Percentiles rank a stretch among this genome's conserved stretches.
Conservation (phyloP, 1,140 invertebrate genomes). For the Acyrthosiphon pisum region DNA sequence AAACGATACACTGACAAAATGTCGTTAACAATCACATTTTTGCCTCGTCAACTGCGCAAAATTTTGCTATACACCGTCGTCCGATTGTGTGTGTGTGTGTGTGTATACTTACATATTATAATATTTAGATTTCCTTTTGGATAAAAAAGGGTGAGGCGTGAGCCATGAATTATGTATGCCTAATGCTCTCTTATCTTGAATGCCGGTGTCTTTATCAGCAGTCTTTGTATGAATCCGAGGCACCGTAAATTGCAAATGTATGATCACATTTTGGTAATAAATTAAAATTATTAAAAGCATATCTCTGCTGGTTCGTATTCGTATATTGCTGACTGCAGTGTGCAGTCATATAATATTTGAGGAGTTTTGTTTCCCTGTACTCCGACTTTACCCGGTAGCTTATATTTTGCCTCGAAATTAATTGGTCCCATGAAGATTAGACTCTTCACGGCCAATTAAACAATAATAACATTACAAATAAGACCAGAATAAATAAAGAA, state of each 20-base stretch:
- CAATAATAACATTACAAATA: too few relatives aligned
- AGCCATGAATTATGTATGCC: not conserved
- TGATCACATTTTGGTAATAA: constrained; percentile 7
- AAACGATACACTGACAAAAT: not conserved
- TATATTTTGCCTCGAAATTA: not conserved
- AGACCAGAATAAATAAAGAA: not conserved
- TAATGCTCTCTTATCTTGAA: not conserved
- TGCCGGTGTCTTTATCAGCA: not conserved
- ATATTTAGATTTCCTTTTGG: not conserved
- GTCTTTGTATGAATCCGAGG: not conserved
- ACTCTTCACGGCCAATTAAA: not conserved
- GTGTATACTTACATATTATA: not conserved
- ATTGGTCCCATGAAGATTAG: not conserved
- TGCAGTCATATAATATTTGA: not conserved
- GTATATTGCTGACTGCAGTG: not conserved
- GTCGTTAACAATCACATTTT: not conserved
- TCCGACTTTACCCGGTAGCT: not conserved
- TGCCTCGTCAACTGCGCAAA: not conserved
- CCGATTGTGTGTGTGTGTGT: not conserved
- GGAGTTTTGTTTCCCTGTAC: not conserved
- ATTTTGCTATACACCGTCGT: not conserved
- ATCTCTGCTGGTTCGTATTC: not conserved
- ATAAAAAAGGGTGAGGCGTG: not conserved
- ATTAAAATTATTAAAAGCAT: constrained; percentile 12
- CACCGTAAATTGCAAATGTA: not conserved